Conservation (phyloP, 2,888 invertebrate species). For the Orthosia incerta region DNA sequence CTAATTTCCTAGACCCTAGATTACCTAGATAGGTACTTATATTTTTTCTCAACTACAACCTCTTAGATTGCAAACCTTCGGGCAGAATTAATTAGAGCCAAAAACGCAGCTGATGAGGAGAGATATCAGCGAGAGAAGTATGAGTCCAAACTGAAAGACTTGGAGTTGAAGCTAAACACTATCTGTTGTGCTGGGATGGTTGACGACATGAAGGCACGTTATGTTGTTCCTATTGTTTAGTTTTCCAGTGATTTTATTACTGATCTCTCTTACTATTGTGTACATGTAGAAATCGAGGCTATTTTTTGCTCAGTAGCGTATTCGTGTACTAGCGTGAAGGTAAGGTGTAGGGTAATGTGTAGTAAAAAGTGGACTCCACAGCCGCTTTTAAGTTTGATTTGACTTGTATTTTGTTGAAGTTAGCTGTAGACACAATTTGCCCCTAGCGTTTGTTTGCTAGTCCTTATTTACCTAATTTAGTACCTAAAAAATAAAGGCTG, state of each 20-base stretch:
- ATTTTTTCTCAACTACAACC: neutral
- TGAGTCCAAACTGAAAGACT: slow-evolving; percentile 81
- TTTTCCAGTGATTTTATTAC: too few relatives aligned
- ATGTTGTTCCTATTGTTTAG: neutral
- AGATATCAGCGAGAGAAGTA: slow-evolving; percentile 79
- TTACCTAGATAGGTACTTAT: too few relatives aligned
- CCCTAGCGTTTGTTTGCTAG: too few relatives aligned
- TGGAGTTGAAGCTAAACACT: slow-evolving; percentile 81
- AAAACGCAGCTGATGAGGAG: slow-evolving; percentile 81
- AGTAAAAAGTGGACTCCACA: too few relatives aligned
- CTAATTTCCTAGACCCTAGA: neutral
- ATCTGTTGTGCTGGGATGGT: slow-evolving; percentile 75
- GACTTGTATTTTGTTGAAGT: neutral
- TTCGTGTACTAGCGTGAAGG: too few relatives aligned
- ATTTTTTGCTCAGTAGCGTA: too few relatives aligned
- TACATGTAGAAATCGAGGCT: too few relatives aligned
- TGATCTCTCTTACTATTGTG: too few relatives aligned
- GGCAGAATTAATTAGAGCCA: slow-evolving; percentile 80
- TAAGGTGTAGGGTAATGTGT: too few relatives aligned
- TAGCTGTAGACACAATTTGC: neutral
- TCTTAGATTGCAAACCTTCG: slow-evolving; percentile 77
- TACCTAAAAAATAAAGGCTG: too few relatives aligned
- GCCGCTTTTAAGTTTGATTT: too few relatives aligned
- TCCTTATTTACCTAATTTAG: too few relatives aligned
- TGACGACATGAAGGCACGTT: slow-evolving; percentile 66